Evolutionary conservation across 2,888 invertebrate species (phyloP).

Genomic region (Epistrophe eligans): DNA sequence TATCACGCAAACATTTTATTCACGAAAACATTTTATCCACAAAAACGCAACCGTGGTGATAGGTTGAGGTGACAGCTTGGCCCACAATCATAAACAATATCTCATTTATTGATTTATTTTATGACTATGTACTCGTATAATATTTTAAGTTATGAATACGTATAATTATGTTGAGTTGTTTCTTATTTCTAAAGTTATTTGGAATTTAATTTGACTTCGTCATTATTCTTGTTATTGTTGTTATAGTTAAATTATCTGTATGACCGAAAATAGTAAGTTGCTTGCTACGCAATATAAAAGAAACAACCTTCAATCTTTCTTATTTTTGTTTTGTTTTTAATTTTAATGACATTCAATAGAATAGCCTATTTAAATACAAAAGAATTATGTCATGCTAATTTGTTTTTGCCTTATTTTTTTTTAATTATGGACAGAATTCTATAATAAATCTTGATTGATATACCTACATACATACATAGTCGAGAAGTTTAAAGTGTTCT

Average conservation of each 20-base stretch:
- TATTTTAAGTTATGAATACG: slow-evolving; percentile 1
- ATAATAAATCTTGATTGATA: slow-evolving; percentile 45
- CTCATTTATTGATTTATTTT: not conserved
- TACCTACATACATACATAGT: not conserved
- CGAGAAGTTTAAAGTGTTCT: not conserved
- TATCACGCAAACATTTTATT: slow-evolving; percentile 10
- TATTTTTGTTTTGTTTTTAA: not conserved
- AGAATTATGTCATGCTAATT: slow-evolving; percentile 37
- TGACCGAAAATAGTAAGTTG: slow-evolving; percentile 41
- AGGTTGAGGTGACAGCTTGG: slow-evolving; percentile 8
- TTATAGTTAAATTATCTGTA: not conserved
- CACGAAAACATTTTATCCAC: slow-evolving; percentile 5
- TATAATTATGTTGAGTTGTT: not conserved
- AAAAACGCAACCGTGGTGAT: not conserved
- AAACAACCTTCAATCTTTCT: slow-evolving; percentile 6
- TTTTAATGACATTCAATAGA: slow-evolving; percentile 18
- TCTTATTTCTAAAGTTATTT: no score
- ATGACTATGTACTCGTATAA: not conserved
- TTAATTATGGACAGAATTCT: slow-evolving; percentile 32
- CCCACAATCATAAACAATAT: slow-evolving; percentile 6
- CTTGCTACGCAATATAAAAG: not conserved
- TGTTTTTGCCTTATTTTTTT: slow-evolving; percentile 27
- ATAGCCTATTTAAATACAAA: slow-evolving; percentile 34
- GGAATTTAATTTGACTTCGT: slow-evolving; percentile 1
- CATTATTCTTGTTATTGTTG: not conserved